Evolutionary conservation across 2,797 vertebrate genomes (phyloP).

Genomic region (Sarcophilus harrisii): DNA sequence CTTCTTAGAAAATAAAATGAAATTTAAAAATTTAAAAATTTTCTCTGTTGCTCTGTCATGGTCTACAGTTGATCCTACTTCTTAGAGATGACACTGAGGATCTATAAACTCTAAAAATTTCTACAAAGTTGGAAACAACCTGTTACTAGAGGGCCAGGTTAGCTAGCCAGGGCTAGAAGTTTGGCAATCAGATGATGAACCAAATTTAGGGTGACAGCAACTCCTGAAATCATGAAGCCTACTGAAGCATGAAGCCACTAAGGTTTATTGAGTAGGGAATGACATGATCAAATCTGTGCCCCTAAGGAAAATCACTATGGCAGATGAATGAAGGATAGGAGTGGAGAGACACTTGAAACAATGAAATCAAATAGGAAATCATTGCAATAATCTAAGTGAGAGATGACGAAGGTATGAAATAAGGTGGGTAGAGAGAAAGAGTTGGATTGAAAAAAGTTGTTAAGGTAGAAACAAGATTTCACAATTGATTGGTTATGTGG

Average conservation of each 20-base stretch:
- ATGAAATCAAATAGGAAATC: not conserved
- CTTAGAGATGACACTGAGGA: not conserved
- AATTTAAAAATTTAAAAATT: not conserved
- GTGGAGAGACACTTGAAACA: not conserved
- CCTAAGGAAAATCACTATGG: not conserved
- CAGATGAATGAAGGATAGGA: not conserved
- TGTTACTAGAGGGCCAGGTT: not conserved
- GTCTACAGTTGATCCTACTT: not conserved
- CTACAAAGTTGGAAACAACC: not conserved
- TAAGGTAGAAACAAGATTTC: not conserved
- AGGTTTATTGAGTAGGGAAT: not conserved
- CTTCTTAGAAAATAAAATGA: not conserved
- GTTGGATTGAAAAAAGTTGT: not conserved
- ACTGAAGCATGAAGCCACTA: not conserved
- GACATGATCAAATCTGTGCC: not conserved
- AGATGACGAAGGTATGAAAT: too few species aligned
- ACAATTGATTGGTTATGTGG: not conserved
- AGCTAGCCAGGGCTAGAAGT: not conserved
- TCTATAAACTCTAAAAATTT: not conserved
- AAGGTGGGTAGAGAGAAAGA: not conserved
- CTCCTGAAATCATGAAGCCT: not conserved
- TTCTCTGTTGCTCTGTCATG: not conserved
- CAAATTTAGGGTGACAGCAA: not conserved
- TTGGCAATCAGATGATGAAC: not conserved
- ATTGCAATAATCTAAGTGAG: not conserved